Base-by-base conservation (phyloP, 2,888 invertebrate species). In the Vannuccia rotundouncinata region DNA sequence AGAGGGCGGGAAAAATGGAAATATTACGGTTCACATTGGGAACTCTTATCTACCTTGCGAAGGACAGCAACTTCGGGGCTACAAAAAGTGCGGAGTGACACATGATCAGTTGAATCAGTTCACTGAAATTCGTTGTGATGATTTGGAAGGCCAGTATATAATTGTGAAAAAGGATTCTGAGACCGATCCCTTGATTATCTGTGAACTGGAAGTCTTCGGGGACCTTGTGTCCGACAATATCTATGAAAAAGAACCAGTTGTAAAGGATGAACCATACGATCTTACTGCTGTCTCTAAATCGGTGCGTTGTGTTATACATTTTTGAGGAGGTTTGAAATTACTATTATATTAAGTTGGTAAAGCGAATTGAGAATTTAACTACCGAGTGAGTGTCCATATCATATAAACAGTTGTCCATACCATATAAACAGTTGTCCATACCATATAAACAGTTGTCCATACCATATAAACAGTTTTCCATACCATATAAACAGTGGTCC, bases 131-230 rank as follows among this genome's bases (percentile, higher is more conserved):
- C 66, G 25, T 22, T 66, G 66, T 66, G 22, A 66, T 66, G 66
- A 66, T 66, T 5, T 66, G 10, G 66, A 66, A 22, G 66, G 66
- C 66, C 66, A 66, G 66, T 66, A 66, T 22, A 66, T 66, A 17
- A 66, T 66, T 66, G 25, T 66, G 25, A 5, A 22, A 5, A 66
- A 66, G 25, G 22, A 22, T n/a, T 45, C 45, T 10, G 25, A n/a
- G 10, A 27, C 5, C 10, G 66, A 66, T 22, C 66, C 66, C 2
- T 22, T 66, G 66, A 66, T 66, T 66, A 22, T 66, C 22, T 66
- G 66, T 22, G 66, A 66, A 66, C 22, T 66, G 66, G 66, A 66
- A 66, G 66, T 66, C 2, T 66, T 66, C 22, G 66, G 66, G 25
- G 66, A 66, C 2, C 66, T 66, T 13, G 22, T 22, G 22, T 22